Conservation (phyloP, 2,797 vertebrate species). For the Acipenser ruthenus region DNA sequence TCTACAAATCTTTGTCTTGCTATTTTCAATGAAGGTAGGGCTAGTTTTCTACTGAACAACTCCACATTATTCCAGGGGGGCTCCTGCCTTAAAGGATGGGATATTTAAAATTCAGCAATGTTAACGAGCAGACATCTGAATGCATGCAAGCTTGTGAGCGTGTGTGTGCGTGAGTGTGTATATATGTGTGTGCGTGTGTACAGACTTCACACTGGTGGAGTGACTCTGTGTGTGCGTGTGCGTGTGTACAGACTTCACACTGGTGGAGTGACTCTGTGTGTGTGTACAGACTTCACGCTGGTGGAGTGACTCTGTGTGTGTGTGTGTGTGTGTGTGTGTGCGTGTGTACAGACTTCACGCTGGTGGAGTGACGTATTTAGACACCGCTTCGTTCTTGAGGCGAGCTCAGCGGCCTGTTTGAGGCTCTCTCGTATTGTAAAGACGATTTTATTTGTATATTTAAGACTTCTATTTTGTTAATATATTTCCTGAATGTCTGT, state of each 20-base stretch:
- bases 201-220: slow-evolving; percentile 55
- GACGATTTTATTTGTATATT: slow-evolving; percentile 28
- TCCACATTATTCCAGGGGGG: too few relatives aligned
- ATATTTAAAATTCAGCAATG: too few relatives aligned
- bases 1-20: too few relatives aligned
- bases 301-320: not conserved
- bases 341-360: not conserved
- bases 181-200: slow-evolving; percentile 23
- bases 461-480: slow-evolving; percentile 29
- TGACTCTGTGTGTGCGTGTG: slow-evolving; percentile 27
- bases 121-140: slow-evolving; percentile 4
- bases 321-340: not conserved
- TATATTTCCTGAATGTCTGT: slow-evolving; percentile 19
- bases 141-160: slow-evolving; percentile 17
- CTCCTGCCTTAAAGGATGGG: too few relatives aligned
- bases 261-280: not conserved
- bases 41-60: too few relatives aligned
- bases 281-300: not conserved
- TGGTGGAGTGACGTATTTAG: not conserved
- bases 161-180: slow-evolving; percentile 9
- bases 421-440: slow-evolving; percentile 25
- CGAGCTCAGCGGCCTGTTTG: not conserved
- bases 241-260: too few relatives aligned
- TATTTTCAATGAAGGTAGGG: too few relatives aligned
- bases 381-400: not conserved